Base-by-base conservation (phyloP, 2,888 invertebrate species). In the Coecobrya sp. region DNA sequence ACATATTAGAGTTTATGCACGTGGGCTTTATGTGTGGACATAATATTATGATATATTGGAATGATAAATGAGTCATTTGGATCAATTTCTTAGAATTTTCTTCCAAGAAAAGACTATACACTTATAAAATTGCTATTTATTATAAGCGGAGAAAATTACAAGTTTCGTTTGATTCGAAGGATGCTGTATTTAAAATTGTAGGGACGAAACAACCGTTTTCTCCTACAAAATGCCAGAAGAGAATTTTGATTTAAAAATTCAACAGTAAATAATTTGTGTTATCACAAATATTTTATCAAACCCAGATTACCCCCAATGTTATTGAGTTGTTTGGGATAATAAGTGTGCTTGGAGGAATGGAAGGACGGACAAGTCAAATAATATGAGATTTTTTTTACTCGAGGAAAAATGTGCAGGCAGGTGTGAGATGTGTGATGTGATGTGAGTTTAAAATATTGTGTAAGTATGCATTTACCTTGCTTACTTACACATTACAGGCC, bases 401-500 rank as follows among this genome's bases (percentile, higher is more conserved):
- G 59, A 25, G 27, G 13, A 27, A 65, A 65, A 65, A 27, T 27
- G 65, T 65, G 65, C 13, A 65, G 11, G 65, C 65, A 65, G 65
- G 65, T 65, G 65, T 65, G 65, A 65, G 36, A 36, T 36, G 65
- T 65, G 65, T 27, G 36, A 36, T 36, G 36, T 36, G 36, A 36
- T 36, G 36, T 36, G 36, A 36, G 36, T 4, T 36, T 36, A 36
- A 36, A 36, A 36, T 36, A 36, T 36, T 36, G 36, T 36, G 36
- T 36, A 36, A 36, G 36, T 36, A 36, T 36, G 36, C 36, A 65
- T 27, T 59, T 55, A 55, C 1, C 7, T 19, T n/a, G 25, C 11
- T 65, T 65, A 13, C 27, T 65, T 65, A 27, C 65, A 59, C n/a
- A 65, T n/a, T n/a, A n/a, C n/a, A n/a, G n/a, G n/a, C n/a, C n/a